phyloP scores from a whole-genome alignment of 2,797 vertebrate species.

The Artibeus lituratus region DNA sequence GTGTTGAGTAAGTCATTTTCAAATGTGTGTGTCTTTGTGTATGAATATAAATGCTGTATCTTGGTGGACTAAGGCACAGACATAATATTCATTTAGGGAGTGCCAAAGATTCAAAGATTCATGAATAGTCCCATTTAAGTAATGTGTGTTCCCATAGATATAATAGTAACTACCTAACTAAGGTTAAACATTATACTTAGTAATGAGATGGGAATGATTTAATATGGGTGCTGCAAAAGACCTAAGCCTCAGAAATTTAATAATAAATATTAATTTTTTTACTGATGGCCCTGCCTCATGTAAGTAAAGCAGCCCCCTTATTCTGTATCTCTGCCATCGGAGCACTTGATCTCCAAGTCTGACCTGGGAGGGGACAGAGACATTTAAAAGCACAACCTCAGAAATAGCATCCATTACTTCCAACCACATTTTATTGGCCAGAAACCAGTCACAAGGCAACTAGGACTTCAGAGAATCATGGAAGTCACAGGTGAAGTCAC shows the following conservation, averaged over 20 bases:
- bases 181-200: background rate
- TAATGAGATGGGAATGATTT: background rate
- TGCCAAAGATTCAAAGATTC: background rate
- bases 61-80: background rate
- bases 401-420: background rate
- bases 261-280: background rate
- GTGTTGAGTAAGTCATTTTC: background rate
- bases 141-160: background rate
- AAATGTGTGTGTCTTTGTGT: background rate
- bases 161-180: background rate
- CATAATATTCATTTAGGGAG: background rate
- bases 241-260: slow-evolving; percentile 6
- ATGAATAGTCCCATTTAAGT: background rate
- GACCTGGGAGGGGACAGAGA: background rate
- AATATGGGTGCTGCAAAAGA: background rate
- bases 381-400: background rate
- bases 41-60: background rate
- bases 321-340: background rate
- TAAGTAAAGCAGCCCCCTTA: background rate
- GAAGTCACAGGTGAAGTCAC: background rate
- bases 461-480: background rate
- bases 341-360: background rate
- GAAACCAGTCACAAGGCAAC: background rate
- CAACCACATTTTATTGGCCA: background rate
- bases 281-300: background rate